Conservation (phyloP, 2,113 vertebrate genomes). For the Thalassarche chlororhynchos region DNA sequence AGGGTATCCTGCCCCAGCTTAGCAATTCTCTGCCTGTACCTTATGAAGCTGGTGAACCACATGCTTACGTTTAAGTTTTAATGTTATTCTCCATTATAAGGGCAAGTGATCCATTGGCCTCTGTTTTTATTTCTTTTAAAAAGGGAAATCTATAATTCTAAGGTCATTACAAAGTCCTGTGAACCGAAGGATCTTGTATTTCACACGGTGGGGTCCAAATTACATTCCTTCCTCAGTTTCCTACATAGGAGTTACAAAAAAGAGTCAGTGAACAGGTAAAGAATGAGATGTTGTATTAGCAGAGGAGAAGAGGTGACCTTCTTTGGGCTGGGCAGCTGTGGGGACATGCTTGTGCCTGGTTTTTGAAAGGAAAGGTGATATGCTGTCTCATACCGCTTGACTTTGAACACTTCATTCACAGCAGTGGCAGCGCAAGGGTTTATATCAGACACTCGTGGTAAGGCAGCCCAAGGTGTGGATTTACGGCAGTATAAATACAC, state of each 20-base stretch:
- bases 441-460: not conserved
- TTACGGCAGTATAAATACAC: not conserved
- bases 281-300: not conserved
- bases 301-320: not conserved
- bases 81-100: not conserved
- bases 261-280: not conserved
- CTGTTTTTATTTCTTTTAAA: not conserved
- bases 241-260: not conserved
- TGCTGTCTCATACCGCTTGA: not conserved
- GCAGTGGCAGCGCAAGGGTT: not conserved
- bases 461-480: not conserved
- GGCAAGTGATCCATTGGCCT: not conserved
- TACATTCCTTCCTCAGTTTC: not conserved
- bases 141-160: not conserved
- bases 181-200: not conserved
- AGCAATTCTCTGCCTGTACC: not conserved
- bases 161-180: not conserved
- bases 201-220: not conserved
- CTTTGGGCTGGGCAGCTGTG: not conserved
- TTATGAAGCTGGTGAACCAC: not conserved
- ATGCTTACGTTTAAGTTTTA: not conserved
- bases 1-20: not conserved
- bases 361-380: not conserved
- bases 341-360: not conserved
- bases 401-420: not conserved